A percentile compares a stretch with the other conserved stretches of the same genome.
Conservation (phyloP, 2,888 invertebrate species). For the Diaphora mendica region DNA sequence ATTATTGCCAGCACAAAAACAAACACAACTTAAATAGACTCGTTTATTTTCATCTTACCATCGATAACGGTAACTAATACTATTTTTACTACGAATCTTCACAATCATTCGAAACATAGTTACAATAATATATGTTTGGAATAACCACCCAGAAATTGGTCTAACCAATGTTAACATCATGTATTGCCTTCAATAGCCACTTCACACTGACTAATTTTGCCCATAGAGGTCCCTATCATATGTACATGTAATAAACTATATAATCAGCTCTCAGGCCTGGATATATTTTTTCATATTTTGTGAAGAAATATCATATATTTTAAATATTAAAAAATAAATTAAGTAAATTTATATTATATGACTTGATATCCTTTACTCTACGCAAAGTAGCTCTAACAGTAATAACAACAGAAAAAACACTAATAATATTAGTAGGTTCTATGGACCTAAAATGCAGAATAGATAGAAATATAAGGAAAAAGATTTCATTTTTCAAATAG, state of each 20-base stretch:
- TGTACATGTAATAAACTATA: neutral
- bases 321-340: conserved; percentile 4
- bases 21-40: conserved; percentile 52
- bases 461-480: conserved; percentile 33
- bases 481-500: conserved; percentile 39
- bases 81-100: conserved; percentile 59
- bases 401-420: conserved; percentile 22
- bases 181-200: conserved; percentile 32
- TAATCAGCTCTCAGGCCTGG: neutral
- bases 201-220: conserved; percentile 26
- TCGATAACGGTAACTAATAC: conserved; percentile 68
- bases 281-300: conserved; percentile 3
- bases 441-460: conserved; percentile 57
- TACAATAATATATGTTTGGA: conserved; percentile 45
- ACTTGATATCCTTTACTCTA: conserved; percentile 11
- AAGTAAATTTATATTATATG: neutral
- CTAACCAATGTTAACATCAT: conserved; percentile 27
- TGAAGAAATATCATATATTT: conserved; percentile 12
- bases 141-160: conserved; percentile 27
- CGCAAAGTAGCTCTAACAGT: conserved; percentile 34
- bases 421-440: conserved; percentile 43
- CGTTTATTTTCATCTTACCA: conserved; percentile 68
- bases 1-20: conserved; percentile 4
- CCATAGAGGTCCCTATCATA: neutral
- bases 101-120: conserved; percentile 26